A percentile compares a stretch with the other conserved stretches of the same genome.
Conservation (phyloP, 2,888 invertebrate genomes). For the Drosophila stalkeri region DNA sequence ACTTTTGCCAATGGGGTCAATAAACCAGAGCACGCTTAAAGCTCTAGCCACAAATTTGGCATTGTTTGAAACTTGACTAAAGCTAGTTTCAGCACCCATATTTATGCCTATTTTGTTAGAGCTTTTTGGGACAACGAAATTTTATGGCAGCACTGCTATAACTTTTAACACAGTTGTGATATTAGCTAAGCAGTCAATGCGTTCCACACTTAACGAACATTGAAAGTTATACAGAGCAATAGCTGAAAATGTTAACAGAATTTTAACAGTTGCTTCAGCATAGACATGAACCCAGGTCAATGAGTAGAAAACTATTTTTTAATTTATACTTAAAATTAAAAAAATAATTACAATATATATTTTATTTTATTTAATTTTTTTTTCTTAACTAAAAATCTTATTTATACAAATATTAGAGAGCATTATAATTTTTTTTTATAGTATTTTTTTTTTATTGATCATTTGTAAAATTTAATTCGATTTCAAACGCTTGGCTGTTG, state of each 20-base stretch:
- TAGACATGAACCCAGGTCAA: constrained; percentile 1
- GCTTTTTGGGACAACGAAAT: constrained; percentile 43
- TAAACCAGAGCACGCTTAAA: constrained; percentile 38
- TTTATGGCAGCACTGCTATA: constrained; percentile 11
- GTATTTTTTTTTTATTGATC: not conserved
- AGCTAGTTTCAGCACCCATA: not conserved
- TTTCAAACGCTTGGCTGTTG: not conserved
- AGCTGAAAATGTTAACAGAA: not conserved
- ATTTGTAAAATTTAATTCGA: not conserved
- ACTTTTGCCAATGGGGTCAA: constrained; percentile 43
- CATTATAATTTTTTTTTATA: not conserved
- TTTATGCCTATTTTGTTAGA: constrained; percentile 34
- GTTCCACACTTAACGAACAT: constrained; percentile 38
- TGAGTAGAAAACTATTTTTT: not conserved
- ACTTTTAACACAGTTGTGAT: not conserved
- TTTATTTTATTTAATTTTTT: not conserved
- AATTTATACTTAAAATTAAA: too few species aligned
- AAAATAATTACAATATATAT: too few species aligned
- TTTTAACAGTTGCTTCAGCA: not conserved
- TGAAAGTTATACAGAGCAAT: not conserved
- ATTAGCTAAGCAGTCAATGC: not conserved
- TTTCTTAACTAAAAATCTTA: not conserved
- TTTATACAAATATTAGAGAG: too few species aligned
- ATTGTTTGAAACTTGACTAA: not conserved
- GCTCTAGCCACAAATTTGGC: not conserved